phyloP scores from a whole-genome alignment of 2,888 invertebrate species.

The Disparrhopalites patrizii region DNA sequence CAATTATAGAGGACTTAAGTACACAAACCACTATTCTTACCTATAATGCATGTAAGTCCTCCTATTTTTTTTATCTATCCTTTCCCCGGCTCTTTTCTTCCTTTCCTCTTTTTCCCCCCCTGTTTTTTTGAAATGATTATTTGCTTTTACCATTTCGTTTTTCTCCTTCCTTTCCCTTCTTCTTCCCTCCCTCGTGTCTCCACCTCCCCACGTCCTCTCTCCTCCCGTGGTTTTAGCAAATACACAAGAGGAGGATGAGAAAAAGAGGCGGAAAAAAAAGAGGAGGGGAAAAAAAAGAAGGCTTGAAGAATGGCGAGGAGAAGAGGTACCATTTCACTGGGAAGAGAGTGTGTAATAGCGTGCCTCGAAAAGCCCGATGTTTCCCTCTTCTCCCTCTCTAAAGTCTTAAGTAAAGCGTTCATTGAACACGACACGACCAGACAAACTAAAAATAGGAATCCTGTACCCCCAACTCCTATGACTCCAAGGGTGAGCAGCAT shows the following conservation, averaged over 20 bases:
- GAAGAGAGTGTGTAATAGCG: too few relatives aligned
- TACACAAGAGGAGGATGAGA: not conserved
- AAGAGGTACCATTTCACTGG: too few relatives aligned
- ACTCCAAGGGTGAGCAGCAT: not conserved
- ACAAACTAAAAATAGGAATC: conserved; percentile 15
- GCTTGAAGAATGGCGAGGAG: not conserved
- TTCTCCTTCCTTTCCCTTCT: too few relatives aligned
- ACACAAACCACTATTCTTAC: too few relatives aligned
- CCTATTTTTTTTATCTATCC: not conserved
- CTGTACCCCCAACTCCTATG: conserved; percentile 8
- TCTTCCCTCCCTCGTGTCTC: too few relatives aligned
- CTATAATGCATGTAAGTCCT: not conserved
- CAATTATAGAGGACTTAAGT: too few relatives aligned
- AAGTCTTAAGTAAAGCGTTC: conserved; percentile 13
- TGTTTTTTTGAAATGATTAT: too few relatives aligned
- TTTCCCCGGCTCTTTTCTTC: not conserved
- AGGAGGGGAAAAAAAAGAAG: not conserved
- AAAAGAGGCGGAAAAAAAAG: too few relatives aligned
- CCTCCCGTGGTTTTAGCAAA: too few relatives aligned
- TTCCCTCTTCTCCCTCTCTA: too few relatives aligned
- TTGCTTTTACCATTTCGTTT: not conserved
- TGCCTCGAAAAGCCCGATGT: too few relatives aligned
- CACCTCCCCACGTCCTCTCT: too few relatives aligned
- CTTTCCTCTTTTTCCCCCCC: conserved; percentile 1
- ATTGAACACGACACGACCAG: conserved; percentile 16